Evolutionary conservation across 2,797 vertebrate genomes (phyloP).

Genomic region (Periparus ater): DNA sequence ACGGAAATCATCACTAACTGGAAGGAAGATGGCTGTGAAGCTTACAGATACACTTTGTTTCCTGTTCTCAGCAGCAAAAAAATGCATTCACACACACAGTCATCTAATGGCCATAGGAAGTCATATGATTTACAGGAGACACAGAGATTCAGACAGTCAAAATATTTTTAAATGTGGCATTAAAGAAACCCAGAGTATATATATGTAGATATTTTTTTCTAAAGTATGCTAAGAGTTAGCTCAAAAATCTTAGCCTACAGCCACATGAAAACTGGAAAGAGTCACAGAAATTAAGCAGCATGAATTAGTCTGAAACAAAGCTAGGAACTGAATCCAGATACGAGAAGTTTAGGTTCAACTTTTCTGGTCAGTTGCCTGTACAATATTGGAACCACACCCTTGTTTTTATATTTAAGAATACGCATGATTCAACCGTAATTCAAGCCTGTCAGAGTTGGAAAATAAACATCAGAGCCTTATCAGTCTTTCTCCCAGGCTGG

Average conservation of each 20-base stretch:
- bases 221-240: background rate
- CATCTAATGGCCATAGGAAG: background rate
- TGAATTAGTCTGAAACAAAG: background rate
- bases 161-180: background rate
- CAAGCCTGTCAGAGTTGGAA: background rate
- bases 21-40: background rate
- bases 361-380: background rate
- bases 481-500: background rate
- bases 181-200: background rate
- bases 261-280: background rate
- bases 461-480: background rate
- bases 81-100: background rate
- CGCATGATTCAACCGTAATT: background rate
- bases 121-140: background rate
- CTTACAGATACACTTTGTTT: background rate
- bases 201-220: background rate
- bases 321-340: background rate
- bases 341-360: background rate
- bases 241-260: background rate
- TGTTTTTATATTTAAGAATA: background rate
- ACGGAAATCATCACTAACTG: background rate
- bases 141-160: background rate
- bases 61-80: background rate
- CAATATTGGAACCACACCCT: background rate
- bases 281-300: background rate